Conservation (phyloP, 1,140 invertebrate species). For the Zaprionus nigranus region DNA sequence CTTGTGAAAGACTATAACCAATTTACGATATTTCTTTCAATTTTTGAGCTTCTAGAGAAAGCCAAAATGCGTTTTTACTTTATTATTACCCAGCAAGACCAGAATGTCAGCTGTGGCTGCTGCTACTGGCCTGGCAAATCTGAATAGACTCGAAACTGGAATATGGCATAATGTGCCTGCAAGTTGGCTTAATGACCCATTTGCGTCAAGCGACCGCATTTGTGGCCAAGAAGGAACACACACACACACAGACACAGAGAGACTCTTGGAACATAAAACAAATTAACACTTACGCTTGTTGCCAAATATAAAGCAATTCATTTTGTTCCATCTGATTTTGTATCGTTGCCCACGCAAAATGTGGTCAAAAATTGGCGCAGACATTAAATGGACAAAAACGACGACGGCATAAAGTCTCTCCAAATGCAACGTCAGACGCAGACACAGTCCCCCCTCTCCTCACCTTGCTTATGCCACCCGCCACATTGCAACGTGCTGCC, state of each 20-base stretch:
- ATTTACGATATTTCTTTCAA: neutral
- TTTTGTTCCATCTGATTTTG: slow-evolving; percentile 18
- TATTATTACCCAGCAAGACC: neutral
- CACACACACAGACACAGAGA: neutral
- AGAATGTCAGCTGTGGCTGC: neutral
- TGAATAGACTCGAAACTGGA: slow-evolving; percentile 1
- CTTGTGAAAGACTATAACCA: neutral
- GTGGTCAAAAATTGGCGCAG: slow-evolving; percentile 45
- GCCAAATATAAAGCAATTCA: slow-evolving; percentile 47
- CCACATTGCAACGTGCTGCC: slow-evolving; percentile 36
- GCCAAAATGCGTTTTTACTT: neutral
- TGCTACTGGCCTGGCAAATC: neutral
- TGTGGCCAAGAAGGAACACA: slow-evolving; percentile 19
- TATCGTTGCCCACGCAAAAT: slow-evolving; percentile 33
- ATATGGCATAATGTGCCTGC: slow-evolving; percentile 17
- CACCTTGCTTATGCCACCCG: slow-evolving; percentile 7
- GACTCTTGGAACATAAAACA: slow-evolving; percentile 46
- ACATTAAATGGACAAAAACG: slow-evolving; percentile 45
- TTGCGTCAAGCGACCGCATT: slow-evolving; percentile 16
- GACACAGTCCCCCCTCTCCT: neutral
- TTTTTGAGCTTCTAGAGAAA: slow-evolving; percentile 2
- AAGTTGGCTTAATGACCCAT: slow-evolving; percentile 37
- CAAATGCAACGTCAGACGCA: slow-evolving; percentile 25
- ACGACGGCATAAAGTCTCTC: slow-evolving; percentile 54
- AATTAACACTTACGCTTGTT: slow-evolving; percentile 51